phyloP scores from a whole-genome alignment of 2,113 vertebrate genomes.

The Saguinus imperator region DNA sequence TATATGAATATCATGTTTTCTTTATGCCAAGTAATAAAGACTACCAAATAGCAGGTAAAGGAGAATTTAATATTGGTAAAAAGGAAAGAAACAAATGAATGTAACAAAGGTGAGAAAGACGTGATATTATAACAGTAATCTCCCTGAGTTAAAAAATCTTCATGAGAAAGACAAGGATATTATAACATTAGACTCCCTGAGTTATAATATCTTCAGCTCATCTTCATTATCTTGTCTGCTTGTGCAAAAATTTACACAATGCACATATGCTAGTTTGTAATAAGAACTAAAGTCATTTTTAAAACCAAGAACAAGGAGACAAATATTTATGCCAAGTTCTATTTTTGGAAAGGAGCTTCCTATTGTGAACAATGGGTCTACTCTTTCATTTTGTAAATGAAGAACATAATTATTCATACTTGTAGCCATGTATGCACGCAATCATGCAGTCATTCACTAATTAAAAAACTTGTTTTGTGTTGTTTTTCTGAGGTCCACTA shows the following conservation, averaged over 20 bases:
- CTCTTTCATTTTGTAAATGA: neutral
- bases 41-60: neutral
- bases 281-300: neutral
- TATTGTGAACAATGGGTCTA: neutral
- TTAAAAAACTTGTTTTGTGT: neutral
- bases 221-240: neutral
- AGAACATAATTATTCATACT: neutral
- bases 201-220: accelerated
- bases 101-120: neutral
- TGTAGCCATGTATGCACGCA: no score
- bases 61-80: neutral
- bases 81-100: neutral
- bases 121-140: neutral
- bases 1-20: neutral
- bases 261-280: neutral
- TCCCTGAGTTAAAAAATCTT: neutral
- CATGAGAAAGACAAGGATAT: neutral
- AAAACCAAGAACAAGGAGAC: neutral
- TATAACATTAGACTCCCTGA: neutral
- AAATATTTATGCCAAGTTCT: neutral
- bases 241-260: neutral
- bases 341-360: neutral
- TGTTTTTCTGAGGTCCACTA: neutral
- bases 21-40: neutral
- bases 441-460: neutral